Base-by-base conservation (phyloP, 2,888 invertebrate species). In the Apotomis capreana region DNA sequence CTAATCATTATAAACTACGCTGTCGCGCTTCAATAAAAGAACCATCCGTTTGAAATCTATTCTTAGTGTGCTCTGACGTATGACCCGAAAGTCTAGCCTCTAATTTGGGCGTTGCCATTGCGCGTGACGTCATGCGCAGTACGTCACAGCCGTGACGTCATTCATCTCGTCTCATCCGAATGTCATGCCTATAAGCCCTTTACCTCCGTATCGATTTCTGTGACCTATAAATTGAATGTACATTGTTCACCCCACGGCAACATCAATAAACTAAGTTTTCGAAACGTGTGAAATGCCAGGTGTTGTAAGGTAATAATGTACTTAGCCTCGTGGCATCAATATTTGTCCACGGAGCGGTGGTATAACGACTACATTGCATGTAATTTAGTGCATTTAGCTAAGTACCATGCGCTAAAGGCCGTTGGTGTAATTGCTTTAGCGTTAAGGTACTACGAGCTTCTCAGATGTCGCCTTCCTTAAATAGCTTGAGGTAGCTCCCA, bases 81-180 rank as follows among this genome's bases (percentile, higher is more conserved):
- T 64, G 64, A 73, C 73, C 68, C 55, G 64, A 57, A 61, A 70
- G 51, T 70, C 60, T 65, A 65, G 69, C 55, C 36, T 61, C 54
- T 70, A 15, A 67, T 67, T 65, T 70, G 60, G 65, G 40, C 69
- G 67, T 63, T 62, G 58, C 68, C 57, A 75, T 40, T 78, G 78
- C 80, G 78, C 78, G 78, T 83, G 83, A 86, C 85, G 86, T 86
- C 85, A 84, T 85, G 82, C 87, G 83, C 84, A 82, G 82, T 79
- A 81, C 84, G 84, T 86, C 86, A 86, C 78, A 69, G 68, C 63
- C 59, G 72, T 83, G 83, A 86, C 86, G 86, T 86, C 84, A 84
- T 70, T 46, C 59, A 57, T 72, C 69, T 75, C 74, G 55, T 71
- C 67, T 70, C 69, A 74, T 57, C 57, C 59, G n/a, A 37, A 6